Conservation (phyloP, 1,140 invertebrate species). For the Pseudoatta argentina region DNA sequence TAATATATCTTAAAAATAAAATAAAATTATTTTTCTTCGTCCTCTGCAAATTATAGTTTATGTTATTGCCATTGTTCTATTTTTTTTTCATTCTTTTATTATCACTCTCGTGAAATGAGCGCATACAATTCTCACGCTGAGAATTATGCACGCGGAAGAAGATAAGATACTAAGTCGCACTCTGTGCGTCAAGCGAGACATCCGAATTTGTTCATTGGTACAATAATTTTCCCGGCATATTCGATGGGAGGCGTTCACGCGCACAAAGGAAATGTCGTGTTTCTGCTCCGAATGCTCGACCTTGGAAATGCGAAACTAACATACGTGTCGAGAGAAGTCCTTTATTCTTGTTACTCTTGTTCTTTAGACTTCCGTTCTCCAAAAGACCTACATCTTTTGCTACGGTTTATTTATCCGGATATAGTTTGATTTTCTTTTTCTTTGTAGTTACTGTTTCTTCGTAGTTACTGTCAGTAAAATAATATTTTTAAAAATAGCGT, state of each 20-base stretch:
- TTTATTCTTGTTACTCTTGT: neutral
- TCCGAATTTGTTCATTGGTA: neutral
- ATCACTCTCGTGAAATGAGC: too few relatives aligned
- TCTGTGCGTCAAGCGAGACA: neutral
- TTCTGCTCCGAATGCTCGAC: too few relatives aligned
- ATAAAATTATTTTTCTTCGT: too few relatives aligned
- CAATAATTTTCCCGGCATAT: too few relatives aligned
- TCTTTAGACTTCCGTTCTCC: neutral
- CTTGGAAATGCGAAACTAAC: too few relatives aligned
- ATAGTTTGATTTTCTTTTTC: neutral
- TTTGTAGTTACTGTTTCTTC: neutral
- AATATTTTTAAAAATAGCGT: neutral
- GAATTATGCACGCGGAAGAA: neutral
- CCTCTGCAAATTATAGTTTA: too few relatives aligned
- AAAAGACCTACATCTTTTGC: neutral
- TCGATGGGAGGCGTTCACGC: neutral
- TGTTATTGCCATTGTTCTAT: too few relatives aligned
- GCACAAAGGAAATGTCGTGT: neutral
- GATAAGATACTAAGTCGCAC: neutral
- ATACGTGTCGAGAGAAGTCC: neutral
- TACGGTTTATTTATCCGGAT: neutral
- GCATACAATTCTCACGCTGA: neutral
- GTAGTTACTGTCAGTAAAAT: neutral
- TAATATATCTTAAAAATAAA: too few relatives aligned
- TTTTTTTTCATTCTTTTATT: too few relatives aligned